These are phyloP conservation scores for Sandelia bainsii DNA, from an alignment of 2,797 vertebrate genomes.

Conservation along the genomic window DNA sequence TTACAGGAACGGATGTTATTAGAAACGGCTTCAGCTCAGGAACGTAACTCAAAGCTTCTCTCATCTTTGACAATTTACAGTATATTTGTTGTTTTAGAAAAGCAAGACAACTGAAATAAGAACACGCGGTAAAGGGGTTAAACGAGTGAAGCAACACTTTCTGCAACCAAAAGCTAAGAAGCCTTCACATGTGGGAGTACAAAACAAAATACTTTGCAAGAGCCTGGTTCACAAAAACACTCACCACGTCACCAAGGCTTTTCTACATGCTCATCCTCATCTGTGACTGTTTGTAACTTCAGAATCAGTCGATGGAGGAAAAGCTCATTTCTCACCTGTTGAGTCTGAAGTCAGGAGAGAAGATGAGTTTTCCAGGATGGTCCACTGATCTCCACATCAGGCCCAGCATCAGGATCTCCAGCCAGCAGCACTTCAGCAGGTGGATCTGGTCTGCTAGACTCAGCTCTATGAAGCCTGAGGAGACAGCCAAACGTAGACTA, in stretches of 20 bases:
- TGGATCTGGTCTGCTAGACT: conserved; percentile 93
- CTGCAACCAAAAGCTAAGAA: neutral
- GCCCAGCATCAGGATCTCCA: conserved; percentile 97
- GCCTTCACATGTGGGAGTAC: neutral
- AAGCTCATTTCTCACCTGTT: conserved; percentile 85
- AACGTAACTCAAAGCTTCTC: no score
- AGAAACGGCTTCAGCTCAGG: no score
- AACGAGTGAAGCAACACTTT: no score
- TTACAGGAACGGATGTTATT: no score
- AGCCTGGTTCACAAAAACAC: neutral
- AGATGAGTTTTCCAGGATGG: conserved; percentile 96
- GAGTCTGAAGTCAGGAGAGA: conserved; percentile 93
- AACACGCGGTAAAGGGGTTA: no score
- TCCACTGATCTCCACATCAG: conserved; percentile 98
- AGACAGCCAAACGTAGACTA: neutral
- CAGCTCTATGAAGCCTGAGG: conserved; percentile 92
- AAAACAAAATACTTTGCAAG: neutral
- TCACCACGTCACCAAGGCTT: no score
- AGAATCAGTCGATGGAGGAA: no score
- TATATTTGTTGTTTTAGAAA: no score
- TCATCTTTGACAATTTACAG: no score
- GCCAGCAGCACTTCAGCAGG: conserved; percentile 95
- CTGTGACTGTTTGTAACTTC: no score
- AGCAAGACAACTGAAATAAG: no score
- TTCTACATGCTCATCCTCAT: neutral